These are phyloP conservation scores for Cottus gobio DNA, from an alignment of 2,113 vertebrate genomes.

Conservation along the genomic window DNA sequence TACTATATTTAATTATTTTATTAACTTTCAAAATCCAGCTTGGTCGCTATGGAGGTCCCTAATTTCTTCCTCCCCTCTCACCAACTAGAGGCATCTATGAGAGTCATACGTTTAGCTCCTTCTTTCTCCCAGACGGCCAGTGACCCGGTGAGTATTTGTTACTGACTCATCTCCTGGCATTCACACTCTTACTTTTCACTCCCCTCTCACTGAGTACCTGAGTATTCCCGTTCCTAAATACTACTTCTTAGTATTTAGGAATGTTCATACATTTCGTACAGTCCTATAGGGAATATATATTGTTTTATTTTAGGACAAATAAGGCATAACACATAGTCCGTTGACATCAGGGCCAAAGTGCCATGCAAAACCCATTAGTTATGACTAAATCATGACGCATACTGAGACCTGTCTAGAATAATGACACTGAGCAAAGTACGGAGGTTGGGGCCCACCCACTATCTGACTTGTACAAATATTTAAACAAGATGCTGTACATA, in stretches of 20 bases:
- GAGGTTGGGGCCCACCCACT: not conserved
- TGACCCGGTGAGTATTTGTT: constrained; percentile 81
- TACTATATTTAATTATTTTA: constrained; percentile 2
- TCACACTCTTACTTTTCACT: not conserved
- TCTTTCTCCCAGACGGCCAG: constrained; percentile 68
- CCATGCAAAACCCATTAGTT: not conserved
- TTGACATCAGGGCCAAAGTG: not conserved
- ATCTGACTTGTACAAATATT: not conserved
- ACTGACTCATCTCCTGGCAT: not conserved
- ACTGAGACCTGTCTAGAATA: not conserved
- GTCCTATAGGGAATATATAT: not conserved
- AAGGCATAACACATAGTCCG: not conserved
- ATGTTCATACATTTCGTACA: not conserved
- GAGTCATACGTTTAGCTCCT: constrained; percentile 84
- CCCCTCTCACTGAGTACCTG: not conserved
- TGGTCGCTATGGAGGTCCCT: constrained; percentile 82
- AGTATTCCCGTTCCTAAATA: not conserved
- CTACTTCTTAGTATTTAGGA: not conserved
- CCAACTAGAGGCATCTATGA: constrained; percentile 92
- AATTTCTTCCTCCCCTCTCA: constrained; percentile 94
- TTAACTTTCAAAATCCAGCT: constrained; percentile 83
- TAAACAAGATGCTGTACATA: not conserved
- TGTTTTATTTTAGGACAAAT: not conserved
- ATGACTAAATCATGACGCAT: not conserved
- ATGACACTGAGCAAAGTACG: not conserved